Evolutionary conservation across 2,797 vertebrate genomes (phyloP).

Genomic region (Australoheros facetus): DNA sequence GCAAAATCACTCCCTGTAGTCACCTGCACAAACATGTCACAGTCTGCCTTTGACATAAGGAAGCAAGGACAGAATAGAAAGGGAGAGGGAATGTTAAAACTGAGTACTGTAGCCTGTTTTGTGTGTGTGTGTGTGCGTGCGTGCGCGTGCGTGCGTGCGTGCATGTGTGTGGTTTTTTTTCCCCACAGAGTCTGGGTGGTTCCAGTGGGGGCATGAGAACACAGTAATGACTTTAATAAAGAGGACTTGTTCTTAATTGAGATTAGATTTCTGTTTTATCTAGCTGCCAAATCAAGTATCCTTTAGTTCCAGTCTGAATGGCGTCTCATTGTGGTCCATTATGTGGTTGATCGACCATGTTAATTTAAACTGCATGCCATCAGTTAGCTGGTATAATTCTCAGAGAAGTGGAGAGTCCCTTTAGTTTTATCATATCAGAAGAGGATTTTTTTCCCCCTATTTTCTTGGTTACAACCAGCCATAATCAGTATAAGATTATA

Average conservation of each 20-base stretch:
- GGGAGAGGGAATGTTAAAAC: conserved; percentile 10
- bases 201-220: conserved; percentile 35
- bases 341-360: conserved; percentile 75
- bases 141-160: neutral
- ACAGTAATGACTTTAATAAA: conserved; percentile 67
- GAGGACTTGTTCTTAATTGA: conserved; percentile 74
- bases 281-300: conserved; percentile 76
- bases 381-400: conserved; percentile 70
- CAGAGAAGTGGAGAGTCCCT: conserved; percentile 34
- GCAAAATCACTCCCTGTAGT: conserved; percentile 32
- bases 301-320: conserved; percentile 77
- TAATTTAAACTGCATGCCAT: conserved; percentile 78
- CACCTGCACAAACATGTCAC: conserved; percentile 14
- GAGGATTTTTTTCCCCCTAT: neutral
- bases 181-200: conserved; percentile 10
- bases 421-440: conserved; percentile 40
- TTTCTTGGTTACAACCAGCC: conserved; percentile 5
- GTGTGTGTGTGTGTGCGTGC: neutral
- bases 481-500: neutral
- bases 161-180: neutral
- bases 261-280: conserved; percentile 80
- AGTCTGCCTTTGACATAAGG: conserved; percentile 5
- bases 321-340: conserved; percentile 75
- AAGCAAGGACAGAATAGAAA: neutral
- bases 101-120: neutral